Conservation (phyloP, 64 coral and sea anemone genomes). For the Acropora yongei region DNA sequence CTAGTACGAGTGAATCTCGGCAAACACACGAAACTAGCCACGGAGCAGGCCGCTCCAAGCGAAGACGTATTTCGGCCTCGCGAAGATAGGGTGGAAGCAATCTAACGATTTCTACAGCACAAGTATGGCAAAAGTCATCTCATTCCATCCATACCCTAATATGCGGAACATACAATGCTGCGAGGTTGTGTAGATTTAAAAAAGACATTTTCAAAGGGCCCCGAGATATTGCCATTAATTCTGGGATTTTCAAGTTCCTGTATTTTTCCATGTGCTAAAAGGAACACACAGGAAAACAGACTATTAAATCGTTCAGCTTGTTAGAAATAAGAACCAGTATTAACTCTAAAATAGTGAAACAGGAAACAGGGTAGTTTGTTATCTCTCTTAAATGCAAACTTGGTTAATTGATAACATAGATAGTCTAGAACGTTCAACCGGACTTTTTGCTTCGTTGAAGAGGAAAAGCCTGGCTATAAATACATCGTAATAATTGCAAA, state of each 20-base stretch:
- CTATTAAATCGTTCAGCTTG: neutral
- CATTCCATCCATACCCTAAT: too few species aligned
- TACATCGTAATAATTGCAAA: constrained; percentile 24
- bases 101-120: too few species aligned
- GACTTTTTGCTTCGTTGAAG: neutral
- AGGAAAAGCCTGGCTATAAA: neutral
- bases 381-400: neutral
- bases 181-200: neutral
- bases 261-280: constrained; percentile 6
- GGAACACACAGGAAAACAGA: neutral
- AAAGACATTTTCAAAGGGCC: neutral
- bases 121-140: too few species aligned
- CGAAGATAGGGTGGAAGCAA: too few species aligned
- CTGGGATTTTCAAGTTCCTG: too few species aligned
- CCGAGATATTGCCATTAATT: neutral
- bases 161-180: too few species aligned
- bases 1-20: too few species aligned
- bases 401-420: constrained; percentile 7
- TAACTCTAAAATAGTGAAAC: too few species aligned
- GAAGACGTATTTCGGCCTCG: too few species aligned
- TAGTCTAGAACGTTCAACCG: constrained; percentile 1
- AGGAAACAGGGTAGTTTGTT: neutral
- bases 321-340: neutral
- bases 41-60: too few species aligned
- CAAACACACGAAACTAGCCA: too few species aligned